A percentile compares a stretch with the other conserved stretches of the same genome.
These are phyloP conservation scores for Andrena cerasifolii DNA, from an alignment of 1,140 invertebrate genomes.

Conservation along the genomic window DNA sequence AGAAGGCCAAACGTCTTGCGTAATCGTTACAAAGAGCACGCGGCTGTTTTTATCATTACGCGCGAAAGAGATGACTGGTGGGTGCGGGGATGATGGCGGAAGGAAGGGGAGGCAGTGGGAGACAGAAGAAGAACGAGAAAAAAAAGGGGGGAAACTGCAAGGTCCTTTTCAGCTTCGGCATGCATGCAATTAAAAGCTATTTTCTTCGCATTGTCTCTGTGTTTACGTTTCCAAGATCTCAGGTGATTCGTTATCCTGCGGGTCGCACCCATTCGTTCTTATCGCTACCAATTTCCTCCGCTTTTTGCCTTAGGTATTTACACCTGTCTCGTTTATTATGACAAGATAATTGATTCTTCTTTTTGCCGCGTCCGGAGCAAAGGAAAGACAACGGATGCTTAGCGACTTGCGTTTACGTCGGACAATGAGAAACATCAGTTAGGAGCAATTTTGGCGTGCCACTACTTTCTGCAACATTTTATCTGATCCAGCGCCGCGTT, in stretches of 20 bases:
- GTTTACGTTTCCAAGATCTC: conserved; percentile 33
- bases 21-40: conserved; percentile 68
- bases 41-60: conserved; percentile 71
- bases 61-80: conserved; percentile 60
- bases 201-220: conserved; percentile 18
- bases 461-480: neutral
- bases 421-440: neutral
- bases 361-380: neutral
- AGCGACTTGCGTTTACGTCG: neutral
- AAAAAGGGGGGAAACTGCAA: conserved; percentile 29
- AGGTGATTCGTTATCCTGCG: neutral
- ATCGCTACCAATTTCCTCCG: neutral
- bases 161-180: conserved; percentile 51
- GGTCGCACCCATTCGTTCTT: neutral
- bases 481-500: neutral
- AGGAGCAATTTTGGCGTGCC: neutral
- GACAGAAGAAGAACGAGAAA: neutral
- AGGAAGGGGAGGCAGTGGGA: conserved; percentile 9
- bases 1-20: conserved; percentile 73
- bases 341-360: neutral
- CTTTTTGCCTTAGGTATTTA: neutral
- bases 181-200: conserved; percentile 55
- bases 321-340: neutral
- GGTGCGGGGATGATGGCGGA: conserved; percentile 48
- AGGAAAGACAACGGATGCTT: neutral